Percentiles rank a stretch among this genome's conserved stretches.
Conservation (phyloP, 1,140 invertebrate species). For the Pinna nobilis region DNA sequence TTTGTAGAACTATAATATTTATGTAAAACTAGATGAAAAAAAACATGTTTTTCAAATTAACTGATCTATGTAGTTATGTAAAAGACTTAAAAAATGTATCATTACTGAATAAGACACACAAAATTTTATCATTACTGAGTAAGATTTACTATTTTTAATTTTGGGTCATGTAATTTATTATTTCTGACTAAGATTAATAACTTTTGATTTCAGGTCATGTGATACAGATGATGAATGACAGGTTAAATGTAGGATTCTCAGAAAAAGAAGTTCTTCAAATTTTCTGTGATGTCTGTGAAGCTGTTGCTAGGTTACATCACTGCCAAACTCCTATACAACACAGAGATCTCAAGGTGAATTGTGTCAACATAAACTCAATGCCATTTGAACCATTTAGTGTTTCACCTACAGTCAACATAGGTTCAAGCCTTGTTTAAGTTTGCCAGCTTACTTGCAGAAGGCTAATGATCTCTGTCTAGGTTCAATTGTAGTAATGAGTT, state of each 20-base stretch:
- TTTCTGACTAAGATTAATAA: background rate
- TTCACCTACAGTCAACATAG: too few species aligned
- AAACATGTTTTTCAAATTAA: too few species aligned
- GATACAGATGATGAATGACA: constrained; percentile 92
- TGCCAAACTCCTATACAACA: constrained; percentile 97
- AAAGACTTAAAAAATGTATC: too few species aligned
- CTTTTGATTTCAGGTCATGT: constrained; percentile 77
- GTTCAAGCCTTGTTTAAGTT: too few species aligned
- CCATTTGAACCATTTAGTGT: background rate
- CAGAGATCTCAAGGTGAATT: constrained; percentile 90
- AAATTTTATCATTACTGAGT: background rate
- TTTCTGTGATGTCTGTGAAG: constrained; percentile 96
- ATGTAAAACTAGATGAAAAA: too few species aligned
- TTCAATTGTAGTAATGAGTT: too few species aligned
- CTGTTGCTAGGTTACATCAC: constrained; percentile 93
- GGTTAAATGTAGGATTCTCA: constrained; percentile 77
- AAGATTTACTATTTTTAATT: background rate
- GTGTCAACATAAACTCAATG: background rate
- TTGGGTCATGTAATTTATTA: background rate
- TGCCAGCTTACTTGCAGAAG: too few species aligned
- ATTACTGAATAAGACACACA: background rate
- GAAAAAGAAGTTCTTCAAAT: constrained; percentile 92
- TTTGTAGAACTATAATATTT: too few species aligned
- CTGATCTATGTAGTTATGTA: too few species aligned
- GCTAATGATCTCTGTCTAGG: too few species aligned